Evolutionary conservation across 2,888 invertebrate species (phyloP), one percentile per base, ranked within the genome.

Genomic region (Choreutis nemorana): DNA sequence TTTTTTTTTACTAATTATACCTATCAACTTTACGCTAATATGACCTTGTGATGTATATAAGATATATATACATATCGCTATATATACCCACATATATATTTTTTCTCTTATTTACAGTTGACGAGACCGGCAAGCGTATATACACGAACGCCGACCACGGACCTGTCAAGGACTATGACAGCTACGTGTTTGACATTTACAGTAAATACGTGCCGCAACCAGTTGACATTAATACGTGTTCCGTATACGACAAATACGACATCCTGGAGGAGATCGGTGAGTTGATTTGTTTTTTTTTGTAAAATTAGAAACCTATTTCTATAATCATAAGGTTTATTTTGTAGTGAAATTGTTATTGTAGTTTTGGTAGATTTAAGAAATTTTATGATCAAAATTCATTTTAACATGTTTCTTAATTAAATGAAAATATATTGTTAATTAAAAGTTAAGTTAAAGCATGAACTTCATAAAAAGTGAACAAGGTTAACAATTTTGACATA

Each of bases 191-290:
- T 65, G 97, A 99, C 55, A 90, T 98, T 36, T 98, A 97, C 83
- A 94, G 96, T 54, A 97, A 97, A 67, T 97, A 93, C 57, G 92
- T 96, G 30, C 98, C 98, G 18, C 95, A 97, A 62, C 96, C 97
- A 0, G 98, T 99, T 9, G 97, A 97, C 54, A 94, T 99, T 55
- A 96, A 93, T 55, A 88, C 90, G 1, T 90, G 90, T 50, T 96
- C 94, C 35, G 96, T 99, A 0, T 97, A 98, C 65, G 98, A 99
- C 66, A 91, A 90, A 55, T 99, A 99, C 60, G 99, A 99, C 53
- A 97, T 99, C 39, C 84, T 98, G 22, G 99, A 99, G 78, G 99
- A 99, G 83, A 96, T 99, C 53, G 99, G 99, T 80, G 56, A 80
- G 80, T 63, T 12, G 9, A 4, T 6, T 11, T 11, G 23, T 12